Percentiles rank a stretch among this genome's conserved stretches.
Conservation (phyloP, 2,113 vertebrate species). For the Copsychus sechellarum region DNA sequence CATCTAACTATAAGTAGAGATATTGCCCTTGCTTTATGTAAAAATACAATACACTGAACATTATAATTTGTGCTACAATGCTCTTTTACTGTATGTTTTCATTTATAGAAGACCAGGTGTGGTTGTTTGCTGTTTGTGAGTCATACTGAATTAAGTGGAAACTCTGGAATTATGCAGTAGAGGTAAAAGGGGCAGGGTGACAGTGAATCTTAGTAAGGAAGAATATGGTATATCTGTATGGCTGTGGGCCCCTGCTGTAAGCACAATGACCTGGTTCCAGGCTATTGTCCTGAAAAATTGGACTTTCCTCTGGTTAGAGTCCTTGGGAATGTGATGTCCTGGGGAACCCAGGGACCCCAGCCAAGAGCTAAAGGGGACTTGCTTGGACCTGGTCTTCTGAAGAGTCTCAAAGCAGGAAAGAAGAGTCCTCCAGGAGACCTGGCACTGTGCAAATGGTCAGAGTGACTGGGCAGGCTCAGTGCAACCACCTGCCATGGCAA, state of each 20-base stretch:
- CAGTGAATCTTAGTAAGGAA: not conserved
- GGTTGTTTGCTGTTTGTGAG: not conserved
- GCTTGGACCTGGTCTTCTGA: not conserved
- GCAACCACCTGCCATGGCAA: not conserved
- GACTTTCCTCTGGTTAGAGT: not conserved
- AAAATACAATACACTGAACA: not conserved
- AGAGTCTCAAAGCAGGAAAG: not conserved
- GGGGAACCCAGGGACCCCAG: not conserved
- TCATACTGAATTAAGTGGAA: not conserved
- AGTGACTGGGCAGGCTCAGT: not conserved
- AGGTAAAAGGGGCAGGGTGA: not conserved
- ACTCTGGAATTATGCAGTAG: not conserved
- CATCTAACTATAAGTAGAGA: not conserved
- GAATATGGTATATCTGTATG: not conserved
- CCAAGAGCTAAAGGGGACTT: not conserved
- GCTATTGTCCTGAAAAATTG: not conserved
- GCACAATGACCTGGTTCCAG: not conserved
- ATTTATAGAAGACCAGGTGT: not conserved
- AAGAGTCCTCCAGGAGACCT: not conserved
- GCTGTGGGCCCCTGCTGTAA: not conserved
- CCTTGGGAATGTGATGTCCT: not conserved
- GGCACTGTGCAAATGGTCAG: fast-evolving
- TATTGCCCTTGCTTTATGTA: not conserved
- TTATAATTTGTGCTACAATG: not conserved
- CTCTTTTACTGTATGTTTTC: not conserved